Conservation (phyloP, 2,113 vertebrate genomes). For the Pitta sordida region DNA sequence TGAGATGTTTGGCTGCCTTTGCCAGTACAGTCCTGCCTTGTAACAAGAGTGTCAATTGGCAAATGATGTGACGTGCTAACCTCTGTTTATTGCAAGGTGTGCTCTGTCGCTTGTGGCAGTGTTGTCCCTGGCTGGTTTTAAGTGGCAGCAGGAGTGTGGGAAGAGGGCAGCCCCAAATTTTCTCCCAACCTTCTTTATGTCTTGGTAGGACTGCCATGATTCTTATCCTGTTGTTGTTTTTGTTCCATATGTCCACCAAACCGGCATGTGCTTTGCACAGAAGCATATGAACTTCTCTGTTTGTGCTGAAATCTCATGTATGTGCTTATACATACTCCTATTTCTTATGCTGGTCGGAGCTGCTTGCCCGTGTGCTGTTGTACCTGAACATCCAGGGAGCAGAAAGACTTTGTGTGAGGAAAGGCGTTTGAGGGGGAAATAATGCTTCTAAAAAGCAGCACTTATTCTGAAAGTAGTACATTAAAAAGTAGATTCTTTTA, state of each 20-base stretch:
- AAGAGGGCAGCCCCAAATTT: conserved; percentile 13
- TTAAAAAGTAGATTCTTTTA: neutral
- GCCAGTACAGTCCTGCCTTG: neutral
- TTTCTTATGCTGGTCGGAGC: neutral
- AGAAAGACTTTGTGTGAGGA: neutral
- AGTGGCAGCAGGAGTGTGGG: neutral
- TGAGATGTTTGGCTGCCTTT: neutral
- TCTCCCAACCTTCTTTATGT: neutral
- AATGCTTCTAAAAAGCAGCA: neutral
- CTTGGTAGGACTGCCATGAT: conserved; percentile 10
- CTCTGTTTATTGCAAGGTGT: conserved; percentile 8
- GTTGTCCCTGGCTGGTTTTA: conserved; percentile 18
- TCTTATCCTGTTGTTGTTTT: neutral
- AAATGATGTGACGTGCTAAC: neutral
- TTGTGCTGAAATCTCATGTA: neutral
- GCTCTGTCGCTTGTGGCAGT: neutral
- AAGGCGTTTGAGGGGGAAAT: neutral
- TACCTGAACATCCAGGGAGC: rapidly evolving
- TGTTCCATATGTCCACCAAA: neutral
- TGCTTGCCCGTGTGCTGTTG: rapidly evolving
- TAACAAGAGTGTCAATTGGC: neutral
- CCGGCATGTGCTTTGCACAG: neutral
- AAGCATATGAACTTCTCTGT: neutral
- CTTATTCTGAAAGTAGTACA: neutral
- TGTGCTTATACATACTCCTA: neutral